Evolutionary conservation across 2,888 invertebrate species (phyloP), one percentile per base, ranked within the genome.

Genomic region (Prosopocoilus inquinatus): DNA sequence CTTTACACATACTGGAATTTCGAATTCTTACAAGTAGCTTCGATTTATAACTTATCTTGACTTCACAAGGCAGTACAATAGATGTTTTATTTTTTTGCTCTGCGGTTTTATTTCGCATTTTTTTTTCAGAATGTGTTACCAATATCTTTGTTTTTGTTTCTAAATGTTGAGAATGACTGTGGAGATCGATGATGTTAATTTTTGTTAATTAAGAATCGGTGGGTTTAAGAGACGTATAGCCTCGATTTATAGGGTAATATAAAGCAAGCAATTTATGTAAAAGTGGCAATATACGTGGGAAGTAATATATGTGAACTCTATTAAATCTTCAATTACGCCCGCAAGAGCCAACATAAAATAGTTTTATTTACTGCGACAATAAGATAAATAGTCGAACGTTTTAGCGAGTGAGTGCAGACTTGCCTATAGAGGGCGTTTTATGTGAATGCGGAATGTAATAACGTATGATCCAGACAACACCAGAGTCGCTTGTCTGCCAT

Each of bases 391-490:
- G 64, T 54, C 44, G 55, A 62, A 57, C 62, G 66, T 57, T 67
- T 63, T 58, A 61, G 58, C 61, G 58, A 64, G 64, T 65, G 62
- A 65, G 65, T 64, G 67, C 66, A 63, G 61, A 64, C 65, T 64
- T 64, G 63, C 56, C 59, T 66, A 57, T 63, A 64, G 59, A 62
- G 60, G 63, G 58, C 61, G 64, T 64, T 63, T 66, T 63, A 64
- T 64, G 64, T 63, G 65, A 58, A 64, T 63, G 58, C 57, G 68
- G 66, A 69, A 69, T 69, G 68, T 67, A 70, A 70, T 70, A 71
- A 68, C 65, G 68, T 65, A 68, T 69, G 68, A 69, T 70, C 64
- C 65, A 61, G 64, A 65, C 64, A 58, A 56, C 38, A 58, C 54
- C 58, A 59, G 52, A 65, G 60, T 57, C 57, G 58, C 53, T 55